phyloP scores from a whole-genome alignment of 30 jellyfish, hydroid and myxozoan genomes.

The Pelagia noctiluca region DNA sequence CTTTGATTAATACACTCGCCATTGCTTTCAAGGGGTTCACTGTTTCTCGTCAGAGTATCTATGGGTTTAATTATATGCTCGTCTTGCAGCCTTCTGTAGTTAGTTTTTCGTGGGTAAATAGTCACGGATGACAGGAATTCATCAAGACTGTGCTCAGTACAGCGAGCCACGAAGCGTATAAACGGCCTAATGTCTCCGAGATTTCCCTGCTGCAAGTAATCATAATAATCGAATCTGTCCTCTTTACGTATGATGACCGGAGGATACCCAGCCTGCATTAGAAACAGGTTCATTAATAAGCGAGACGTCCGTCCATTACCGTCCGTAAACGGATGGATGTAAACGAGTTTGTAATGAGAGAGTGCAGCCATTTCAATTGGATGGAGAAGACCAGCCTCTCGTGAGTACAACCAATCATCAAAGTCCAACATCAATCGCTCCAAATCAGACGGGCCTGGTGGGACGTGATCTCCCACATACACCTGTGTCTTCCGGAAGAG shows the following conservation, averaged over 20 bases:
- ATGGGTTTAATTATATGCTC: conserved; percentile 33
- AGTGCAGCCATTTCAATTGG: conserved; percentile 92
- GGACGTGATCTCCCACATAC: conserved; percentile 93
- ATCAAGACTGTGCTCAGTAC: conserved; percentile 89
- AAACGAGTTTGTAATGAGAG: conserved; percentile 88
- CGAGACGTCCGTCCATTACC: conserved; percentile 96
- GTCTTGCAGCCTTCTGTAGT: conserved; percentile 37
- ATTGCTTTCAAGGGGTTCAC: no score
- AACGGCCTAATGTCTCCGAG: conserved; percentile 93
- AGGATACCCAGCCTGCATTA: conserved; percentile 97
- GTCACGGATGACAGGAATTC: conserved; percentile 88
- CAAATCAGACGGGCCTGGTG: conserved; percentile 89
- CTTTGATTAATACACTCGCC: no score
- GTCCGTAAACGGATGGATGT: conserved; percentile 90
- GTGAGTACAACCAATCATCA: conserved; percentile 80
- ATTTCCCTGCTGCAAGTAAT: conserved; percentile 87
- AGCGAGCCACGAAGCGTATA: conserved; percentile 92
- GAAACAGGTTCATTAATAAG: conserved; percentile 77
- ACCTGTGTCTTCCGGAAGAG: conserved; percentile 89
- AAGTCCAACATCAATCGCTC: conserved; percentile 81
- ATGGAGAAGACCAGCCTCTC: conserved; percentile 77
- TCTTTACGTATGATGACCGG: conserved; percentile 89
- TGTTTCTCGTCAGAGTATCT: conserved; percentile 21
- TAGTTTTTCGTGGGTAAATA: conserved; percentile 57
- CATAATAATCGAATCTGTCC: conserved; percentile 85